Evolutionary conservation across 2,113 vertebrate genomes (phyloP).

Genomic region (Jaculus jaculus): DNA sequence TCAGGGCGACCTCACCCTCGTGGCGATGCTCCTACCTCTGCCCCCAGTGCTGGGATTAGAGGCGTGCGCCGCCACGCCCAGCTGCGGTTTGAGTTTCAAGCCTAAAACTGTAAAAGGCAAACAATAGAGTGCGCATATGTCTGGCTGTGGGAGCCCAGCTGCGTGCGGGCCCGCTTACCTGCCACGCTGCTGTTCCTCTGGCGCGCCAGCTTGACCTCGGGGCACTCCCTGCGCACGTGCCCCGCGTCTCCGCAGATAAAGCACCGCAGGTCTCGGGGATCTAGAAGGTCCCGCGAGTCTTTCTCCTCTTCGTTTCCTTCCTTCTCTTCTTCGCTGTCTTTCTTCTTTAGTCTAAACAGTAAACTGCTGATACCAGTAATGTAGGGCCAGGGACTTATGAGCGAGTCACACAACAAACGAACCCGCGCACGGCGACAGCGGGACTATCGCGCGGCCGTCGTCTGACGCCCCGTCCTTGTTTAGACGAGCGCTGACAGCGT

Average conservation of each 20-base stretch:
- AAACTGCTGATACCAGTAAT: slow-evolving; percentile 79
- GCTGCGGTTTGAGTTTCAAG: too few relatives aligned
- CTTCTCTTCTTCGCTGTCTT: slow-evolving; percentile 95
- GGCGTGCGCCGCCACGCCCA: too few relatives aligned
- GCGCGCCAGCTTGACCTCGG: slow-evolving; percentile 94
- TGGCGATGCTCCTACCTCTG: too few relatives aligned
- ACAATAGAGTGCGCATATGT: too few relatives aligned
- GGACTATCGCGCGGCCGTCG: too few relatives aligned
- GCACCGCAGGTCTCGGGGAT: slow-evolving; percentile 92
- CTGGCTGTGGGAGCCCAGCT: neutral
- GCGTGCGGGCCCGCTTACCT: slow-evolving; percentile 84
- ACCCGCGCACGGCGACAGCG: too few relatives aligned
- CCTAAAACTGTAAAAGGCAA: too few relatives aligned
- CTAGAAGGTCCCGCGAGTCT: slow-evolving; percentile 91
- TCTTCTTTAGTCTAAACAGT: slow-evolving; percentile 94
- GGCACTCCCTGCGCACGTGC: slow-evolving; percentile 96
- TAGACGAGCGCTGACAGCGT: too few relatives aligned
- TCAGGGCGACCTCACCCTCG: too few relatives aligned
- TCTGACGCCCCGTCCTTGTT: too few relatives aligned
- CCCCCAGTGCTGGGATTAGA: too few relatives aligned
- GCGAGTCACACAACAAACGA: slow-evolving; percentile 57
- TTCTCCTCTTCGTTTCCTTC: slow-evolving; percentile 93
- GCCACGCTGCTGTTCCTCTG: slow-evolving; percentile 89
- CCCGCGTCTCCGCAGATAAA: slow-evolving; percentile 98
- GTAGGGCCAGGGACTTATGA: slow-evolving; percentile 77